Evolutionary conservation across 2,797 vertebrate genomes (phyloP), one percentile per base, ranked within the genome.

Genomic region (Smutsia gigantea): DNA sequence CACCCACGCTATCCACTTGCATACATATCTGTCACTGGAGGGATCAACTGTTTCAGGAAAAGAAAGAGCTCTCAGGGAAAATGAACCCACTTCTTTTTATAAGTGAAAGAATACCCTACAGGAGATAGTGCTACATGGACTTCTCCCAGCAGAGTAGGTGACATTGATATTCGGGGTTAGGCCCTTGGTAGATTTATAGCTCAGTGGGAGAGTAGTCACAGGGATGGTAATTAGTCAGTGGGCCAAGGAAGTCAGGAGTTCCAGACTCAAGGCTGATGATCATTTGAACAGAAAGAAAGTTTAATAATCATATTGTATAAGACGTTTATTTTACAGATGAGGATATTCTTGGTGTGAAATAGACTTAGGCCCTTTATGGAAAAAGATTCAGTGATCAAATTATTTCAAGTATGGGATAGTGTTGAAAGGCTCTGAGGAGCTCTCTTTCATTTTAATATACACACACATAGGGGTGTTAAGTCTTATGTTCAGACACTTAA

Each of bases 61-160:
- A 84, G 83, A 89, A 83, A 74, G 49, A 87, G 29, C 66, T 82
- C 49, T 89, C 29, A 39, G 90, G 46, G 91, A 85, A 81, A 92
- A 92, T 18, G 85, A 96, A 42, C 59, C 53, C 57, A 68, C 82
- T 85, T 86, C 53, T 93, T 94, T 97, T 91, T 87, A 91, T 46
- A 97, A 91, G 49, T 31, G 49, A 61, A 77, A 84, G 59, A 77
- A 49, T 5, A 53, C 14, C 66, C 53, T 51, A 37, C 15, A 57
- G 77, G 78, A 84, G 51, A 59, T 46, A 42, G 25, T 74, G 94
- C 71, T 90, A 17, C 57, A 31, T 21, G 87, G 85, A 55, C 75
- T 97, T 95, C 92, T 59, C 85, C 82, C 88, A 77, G 69, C 29
- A 94, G 71, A 89, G 78, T 69, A 79, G 83, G 49, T 92, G 77